Base-by-base conservation (phyloP, 2,113 vertebrate species). In the Grus americana region DNA sequence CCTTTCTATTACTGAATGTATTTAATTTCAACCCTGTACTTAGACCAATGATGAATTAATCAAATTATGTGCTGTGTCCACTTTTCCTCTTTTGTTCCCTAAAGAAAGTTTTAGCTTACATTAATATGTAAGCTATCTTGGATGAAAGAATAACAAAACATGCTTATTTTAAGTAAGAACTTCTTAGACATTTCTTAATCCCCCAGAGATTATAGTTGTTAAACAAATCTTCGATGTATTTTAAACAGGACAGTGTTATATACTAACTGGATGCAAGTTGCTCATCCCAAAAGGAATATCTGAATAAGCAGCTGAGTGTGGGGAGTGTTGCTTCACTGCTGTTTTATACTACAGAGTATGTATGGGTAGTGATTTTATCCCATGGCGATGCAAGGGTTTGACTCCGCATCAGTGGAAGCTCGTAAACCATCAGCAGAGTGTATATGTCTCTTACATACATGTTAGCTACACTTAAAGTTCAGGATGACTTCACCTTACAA, bases 141-240 rank as follows among this genome's bases (percentile, higher is more conserved):
- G 14, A 76, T 90, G 47, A 82, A 87, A 87, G 47, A 89, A 32
- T 82, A 91, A 72, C 32, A 62, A 23, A 84, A 66, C 79, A 50
- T 57, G 11, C 50, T 92, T 66, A n/a, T 44, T 76, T 73, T n/a
- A 58, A 78, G 9, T 80, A 63, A 80, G 55, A 46, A 72, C 49
- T 73, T 92, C 22, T 52, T 59, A 65, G 29, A 49, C 26, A 46
- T 59, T 30, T 90, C 23, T 78, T 86, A 83, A 88, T 94, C 59
- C 54, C 47, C 10, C 46, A 83, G 81, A 71, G 68, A 85, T 84
- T 71, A 52, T 79, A 75, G 79, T 72, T 85, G 36, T 89, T 96
- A 72, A 90, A 62, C 47, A 92, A 85, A 52, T 75, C 54, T 79
- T 82, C 34, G 79, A 59, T 21, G 23, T 59, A 46, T 92, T 36